These are phyloP conservation scores for Porites evermanni DNA, from an alignment of 92 coral and sea anemone genomes.

Conservation along the genomic window DNA sequence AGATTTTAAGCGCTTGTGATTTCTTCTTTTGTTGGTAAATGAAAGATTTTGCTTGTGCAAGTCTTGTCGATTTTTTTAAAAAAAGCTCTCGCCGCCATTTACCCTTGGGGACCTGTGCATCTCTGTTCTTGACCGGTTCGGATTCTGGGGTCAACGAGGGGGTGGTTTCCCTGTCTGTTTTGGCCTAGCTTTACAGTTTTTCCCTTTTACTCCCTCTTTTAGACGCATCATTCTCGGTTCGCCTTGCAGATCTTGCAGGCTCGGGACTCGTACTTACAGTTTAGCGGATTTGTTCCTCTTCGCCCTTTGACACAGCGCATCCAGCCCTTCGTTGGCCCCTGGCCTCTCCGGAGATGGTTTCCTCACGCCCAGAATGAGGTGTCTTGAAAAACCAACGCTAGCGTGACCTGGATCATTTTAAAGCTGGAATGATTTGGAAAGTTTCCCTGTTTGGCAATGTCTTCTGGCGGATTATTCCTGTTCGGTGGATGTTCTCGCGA, in stretches of 20 bases:
- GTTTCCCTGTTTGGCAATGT: conserved; percentile 17
- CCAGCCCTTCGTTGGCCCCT: conserved; percentile 50
- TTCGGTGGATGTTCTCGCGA: conserved; percentile 9
- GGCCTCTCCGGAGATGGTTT: conserved; percentile 26
- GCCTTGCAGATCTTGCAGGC: conserved; percentile 4
- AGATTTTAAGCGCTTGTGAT: too few species aligned
- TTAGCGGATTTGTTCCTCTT: background rate
- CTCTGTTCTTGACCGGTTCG: conserved; percentile 55
- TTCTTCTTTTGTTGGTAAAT: background rate
- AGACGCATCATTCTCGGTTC: background rate
- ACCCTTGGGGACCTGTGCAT: conserved; percentile 42
- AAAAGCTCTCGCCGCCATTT: background rate
- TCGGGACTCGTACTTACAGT: background rate
- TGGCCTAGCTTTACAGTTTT: background rate
- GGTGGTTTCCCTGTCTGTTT: conserved; percentile 13
- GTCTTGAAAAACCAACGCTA: conserved; percentile 19
- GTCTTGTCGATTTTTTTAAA: background rate
- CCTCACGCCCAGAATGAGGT: background rate
- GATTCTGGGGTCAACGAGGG: conserved; percentile 58
- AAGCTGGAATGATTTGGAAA: conserved; percentile 23
- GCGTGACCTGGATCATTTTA: conserved; percentile 15
- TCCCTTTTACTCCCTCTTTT: background rate
- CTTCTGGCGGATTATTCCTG: conserved; percentile 18
- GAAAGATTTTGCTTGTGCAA: background rate
- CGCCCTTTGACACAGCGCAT: conserved; percentile 5